Base-by-base conservation (phyloP, 2,113 vertebrate genomes). In the Hyaena hyaena region DNA sequence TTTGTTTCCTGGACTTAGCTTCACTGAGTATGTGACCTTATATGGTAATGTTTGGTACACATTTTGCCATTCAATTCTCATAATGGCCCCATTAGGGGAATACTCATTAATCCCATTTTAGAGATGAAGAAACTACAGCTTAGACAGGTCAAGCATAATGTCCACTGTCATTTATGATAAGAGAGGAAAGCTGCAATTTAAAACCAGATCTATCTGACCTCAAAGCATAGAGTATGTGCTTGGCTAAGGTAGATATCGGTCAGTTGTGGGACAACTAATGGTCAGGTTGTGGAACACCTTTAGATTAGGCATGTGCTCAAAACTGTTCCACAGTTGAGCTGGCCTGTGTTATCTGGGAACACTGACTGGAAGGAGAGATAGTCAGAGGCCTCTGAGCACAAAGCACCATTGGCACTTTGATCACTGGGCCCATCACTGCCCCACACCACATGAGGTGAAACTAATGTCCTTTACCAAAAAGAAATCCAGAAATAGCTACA, bases 401-500 rank as follows among this genome's bases (percentile, higher is more conserved):
- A 96, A 96, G 89, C 65, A 76, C 26, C 65, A 16, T 0, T 31
- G 55, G 33, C 14, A 5, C 96, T 96, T 97, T 96, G 96, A 98
- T 96, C 96, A 83, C 0, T 92, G 92, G 45, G 55, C 65, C 80
- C 68, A 81, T 93, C n/a, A 35, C 31, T 84, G 28, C n/a, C 73
- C 43, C 84, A 71, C 0, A 84, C n/a, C 53, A 92, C 76, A 68
- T 79, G 76, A 92, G 63, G 61, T 88, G 69, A 97, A 95, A 97
- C 87, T 96, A 96, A 97, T 68, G 87, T 87, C 65, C 69, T 80
- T 97, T 55, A 19, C 58, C 81, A 93, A 90, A 93, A 77, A 96
- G 92, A 95, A 85, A 93, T 73, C 84, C 80, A 92, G 76, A 94
- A 97, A 96, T 95, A 97, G 55, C 83, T 90, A 69, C 55, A 69